phyloP scores from a whole-genome alignment of 37 sponge, comb jelly and placozoan genomes.

The Axinella damicornis region DNA sequence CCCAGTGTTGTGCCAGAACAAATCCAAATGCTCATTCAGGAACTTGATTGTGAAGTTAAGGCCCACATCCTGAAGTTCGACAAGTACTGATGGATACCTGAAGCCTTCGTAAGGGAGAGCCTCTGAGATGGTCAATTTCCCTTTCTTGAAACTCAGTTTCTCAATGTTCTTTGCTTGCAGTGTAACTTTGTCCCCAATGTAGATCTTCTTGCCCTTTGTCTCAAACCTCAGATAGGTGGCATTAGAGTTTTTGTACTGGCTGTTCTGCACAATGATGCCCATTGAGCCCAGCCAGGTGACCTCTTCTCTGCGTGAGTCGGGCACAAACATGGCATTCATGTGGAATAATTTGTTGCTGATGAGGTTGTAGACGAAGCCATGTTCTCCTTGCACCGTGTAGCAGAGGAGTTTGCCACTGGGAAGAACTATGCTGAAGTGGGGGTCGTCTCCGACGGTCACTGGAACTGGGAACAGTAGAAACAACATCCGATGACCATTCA shows the following conservation, averaged over 20 bases:
- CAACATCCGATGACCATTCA: no score
- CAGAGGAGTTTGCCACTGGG: conserved; percentile 26
- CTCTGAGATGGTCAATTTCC: conserved; percentile 41
- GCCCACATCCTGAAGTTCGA: conserved; percentile 28
- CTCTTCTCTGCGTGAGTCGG: conserved; percentile 29
- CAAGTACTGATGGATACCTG: conserved; percentile 24
- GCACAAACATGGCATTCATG: conserved; percentile 52
- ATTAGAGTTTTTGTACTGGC: conserved; percentile 13
- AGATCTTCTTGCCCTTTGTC: conserved; percentile 6
- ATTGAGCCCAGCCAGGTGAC: conserved; percentile 50
- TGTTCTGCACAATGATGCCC: conserved; percentile 38
- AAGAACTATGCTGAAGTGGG: conserved; percentile 1
- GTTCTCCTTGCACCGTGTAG: conserved; percentile 54
- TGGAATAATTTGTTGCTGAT: conserved; percentile 23
- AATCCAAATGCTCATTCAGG: conserved; percentile 32
- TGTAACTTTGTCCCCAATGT: conserved; percentile 27
- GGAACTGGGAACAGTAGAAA: no score
- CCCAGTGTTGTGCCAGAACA: conserved; percentile 32
- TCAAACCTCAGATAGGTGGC: conserved; percentile 30
- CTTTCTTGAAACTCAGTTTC: conserved; percentile 20
- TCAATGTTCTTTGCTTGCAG: conserved; percentile 31
- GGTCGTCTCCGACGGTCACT: background rate
- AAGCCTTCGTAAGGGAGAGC: conserved; percentile 19
- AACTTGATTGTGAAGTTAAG: conserved; percentile 40
- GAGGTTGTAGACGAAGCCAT: conserved; percentile 40